These are phyloP conservation scores for Orchestes rusci DNA, from an alignment of 2,888 invertebrate genomes.

Conservation along the genomic window DNA sequence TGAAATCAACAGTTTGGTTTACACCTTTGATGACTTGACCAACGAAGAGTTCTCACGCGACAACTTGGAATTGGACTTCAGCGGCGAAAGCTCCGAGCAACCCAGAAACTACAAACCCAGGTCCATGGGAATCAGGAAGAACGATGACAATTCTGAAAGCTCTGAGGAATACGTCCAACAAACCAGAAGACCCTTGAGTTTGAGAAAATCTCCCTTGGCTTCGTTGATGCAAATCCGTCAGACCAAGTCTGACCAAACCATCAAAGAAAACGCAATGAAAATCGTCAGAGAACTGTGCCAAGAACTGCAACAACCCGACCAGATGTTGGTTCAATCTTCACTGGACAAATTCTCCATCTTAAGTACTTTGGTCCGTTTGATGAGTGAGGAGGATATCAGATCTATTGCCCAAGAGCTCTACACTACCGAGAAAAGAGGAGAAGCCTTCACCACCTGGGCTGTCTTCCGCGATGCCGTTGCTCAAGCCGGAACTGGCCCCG, in stretches of 20 bases:
- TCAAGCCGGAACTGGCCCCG: constrained; percentile 61
- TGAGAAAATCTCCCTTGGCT: no score
- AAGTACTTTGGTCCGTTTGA: constrained; percentile 50
- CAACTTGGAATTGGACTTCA: background rate
- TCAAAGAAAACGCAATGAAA: no score
- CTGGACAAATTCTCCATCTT: constrained; percentile 59
- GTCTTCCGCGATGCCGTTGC: constrained; percentile 59
- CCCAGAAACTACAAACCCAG: background rate
- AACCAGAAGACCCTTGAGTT: constrained; percentile 32
- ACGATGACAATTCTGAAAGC: no score
- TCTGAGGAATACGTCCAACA: constrained; percentile 32
- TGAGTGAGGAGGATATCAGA: constrained; percentile 55
- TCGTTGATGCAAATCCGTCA: no score
- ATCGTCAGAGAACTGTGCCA: constrained; percentile 53
- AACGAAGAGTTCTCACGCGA: constrained; percentile 28
- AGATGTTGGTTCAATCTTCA: constrained; percentile 51
- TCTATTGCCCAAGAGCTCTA: constrained; percentile 50
- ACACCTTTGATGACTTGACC: constrained; percentile 42
- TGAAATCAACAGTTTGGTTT: constrained; percentile 50
- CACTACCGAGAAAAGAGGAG: constrained; percentile 34
- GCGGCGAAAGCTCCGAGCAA: constrained; percentile 5
- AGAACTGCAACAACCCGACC: constrained; percentile 52
- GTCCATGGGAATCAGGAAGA: no score
- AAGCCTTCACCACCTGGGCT: constrained; percentile 50
- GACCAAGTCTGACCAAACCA: constrained; percentile 42